Evolutionary conservation across 2,113 vertebrate species (phyloP).

Genomic region (Nycticryphes semicollaris): DNA sequence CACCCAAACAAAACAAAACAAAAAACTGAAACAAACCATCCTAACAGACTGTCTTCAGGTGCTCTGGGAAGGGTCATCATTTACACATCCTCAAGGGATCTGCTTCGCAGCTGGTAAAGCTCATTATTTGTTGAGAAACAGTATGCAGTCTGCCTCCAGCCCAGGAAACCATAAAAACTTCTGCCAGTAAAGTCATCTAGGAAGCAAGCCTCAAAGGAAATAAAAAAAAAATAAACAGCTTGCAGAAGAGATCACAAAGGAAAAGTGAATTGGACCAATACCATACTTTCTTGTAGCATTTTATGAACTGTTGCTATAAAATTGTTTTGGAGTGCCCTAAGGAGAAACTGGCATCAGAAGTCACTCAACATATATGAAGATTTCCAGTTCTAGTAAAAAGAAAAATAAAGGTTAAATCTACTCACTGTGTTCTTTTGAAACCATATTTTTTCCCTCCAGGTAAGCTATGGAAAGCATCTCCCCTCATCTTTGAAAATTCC

Average conservation of each 20-base stretch:
- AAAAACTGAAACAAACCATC: background rate
- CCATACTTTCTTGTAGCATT: background rate
- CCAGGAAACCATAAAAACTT: constrained; percentile 22
- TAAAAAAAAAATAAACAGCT: background rate
- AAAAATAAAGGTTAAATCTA: background rate
- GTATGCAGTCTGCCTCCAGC: background rate
- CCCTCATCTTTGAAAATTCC: background rate
- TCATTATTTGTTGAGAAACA: constrained; percentile 13
- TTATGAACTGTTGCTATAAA: background rate
- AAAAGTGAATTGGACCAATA: background rate
- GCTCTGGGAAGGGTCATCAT: background rate
- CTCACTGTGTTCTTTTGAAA: background rate
- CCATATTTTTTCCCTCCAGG: background rate
- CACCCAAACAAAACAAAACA: background rate
- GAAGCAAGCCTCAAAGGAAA: background rate
- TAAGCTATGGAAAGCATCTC: background rate
- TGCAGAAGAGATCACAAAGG: background rate
- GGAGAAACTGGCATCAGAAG: background rate
- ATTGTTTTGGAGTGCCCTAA: background rate
- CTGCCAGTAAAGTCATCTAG: background rate
- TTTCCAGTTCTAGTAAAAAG: background rate
- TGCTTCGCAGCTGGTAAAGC: background rate
- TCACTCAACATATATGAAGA: background rate
- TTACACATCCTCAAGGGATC: background rate
- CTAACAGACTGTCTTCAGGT: background rate